phyloP scores from a whole-genome alignment of 2,888 invertebrate genomes.

The Dichetophora obliterata region DNA sequence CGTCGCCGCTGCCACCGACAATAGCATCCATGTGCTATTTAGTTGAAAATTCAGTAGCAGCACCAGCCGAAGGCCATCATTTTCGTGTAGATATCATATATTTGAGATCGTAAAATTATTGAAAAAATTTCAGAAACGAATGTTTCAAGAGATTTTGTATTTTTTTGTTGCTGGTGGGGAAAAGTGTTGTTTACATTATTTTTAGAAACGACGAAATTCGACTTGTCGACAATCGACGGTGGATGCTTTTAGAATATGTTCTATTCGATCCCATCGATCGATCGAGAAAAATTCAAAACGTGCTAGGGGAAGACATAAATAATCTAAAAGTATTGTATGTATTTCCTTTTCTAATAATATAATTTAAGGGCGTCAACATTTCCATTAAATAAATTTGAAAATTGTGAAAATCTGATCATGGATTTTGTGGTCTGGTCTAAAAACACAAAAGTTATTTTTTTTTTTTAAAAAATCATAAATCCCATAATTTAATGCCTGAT shows the following conservation, averaged over 20 bases:
- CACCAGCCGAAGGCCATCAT: neutral
- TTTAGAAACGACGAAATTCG: conserved; percentile 15
- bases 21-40: conserved; percentile 26
- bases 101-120: conserved; percentile 27
- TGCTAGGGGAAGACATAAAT: neutral
- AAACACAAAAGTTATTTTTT: neutral
- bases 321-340: no score
- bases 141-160: neutral
- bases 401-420: no score
- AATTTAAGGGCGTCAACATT: no score
- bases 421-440: no score
- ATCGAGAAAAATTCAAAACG: neutral
- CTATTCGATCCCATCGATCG: neutral
- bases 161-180: neutral
- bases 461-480: neutral
- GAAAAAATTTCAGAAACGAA: conserved; percentile 14
- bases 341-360: no score
- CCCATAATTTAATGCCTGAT: conserved; percentile 17
- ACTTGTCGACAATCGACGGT: no score
- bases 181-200: conserved; percentile 20
- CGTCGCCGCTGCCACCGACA: neutral
- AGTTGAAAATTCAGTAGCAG: conserved; percentile 13
- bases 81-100: neutral
- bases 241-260: no score
- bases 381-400: no score